Evolutionary conservation across 2,113 vertebrate genomes (phyloP).

Genomic region (Aspiorhynchus laticeps): DNA sequence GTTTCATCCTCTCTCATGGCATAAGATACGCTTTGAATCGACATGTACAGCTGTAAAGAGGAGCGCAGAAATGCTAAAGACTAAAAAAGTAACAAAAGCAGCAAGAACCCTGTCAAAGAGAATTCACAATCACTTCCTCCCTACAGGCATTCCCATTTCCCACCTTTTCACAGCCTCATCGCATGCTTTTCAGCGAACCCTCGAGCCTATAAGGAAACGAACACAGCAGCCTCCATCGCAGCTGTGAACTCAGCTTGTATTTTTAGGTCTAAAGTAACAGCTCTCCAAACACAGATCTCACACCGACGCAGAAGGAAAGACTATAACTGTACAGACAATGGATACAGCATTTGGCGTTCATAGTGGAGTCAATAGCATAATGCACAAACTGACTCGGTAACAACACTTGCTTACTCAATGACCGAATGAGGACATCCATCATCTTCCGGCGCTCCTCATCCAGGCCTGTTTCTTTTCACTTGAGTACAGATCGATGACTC

Average conservation of each 20-base stretch:
- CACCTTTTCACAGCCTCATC: conserved; percentile 16
- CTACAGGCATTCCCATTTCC: conserved; percentile 28
- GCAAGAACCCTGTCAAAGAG: conserved; percentile 12
- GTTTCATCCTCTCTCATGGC: no score
- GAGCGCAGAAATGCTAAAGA: neutral
- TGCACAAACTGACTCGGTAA: neutral
- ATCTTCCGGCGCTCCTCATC: neutral
- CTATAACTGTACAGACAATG: conserved; percentile 34
- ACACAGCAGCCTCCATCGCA: conserved; percentile 36
- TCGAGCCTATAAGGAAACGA: conserved; percentile 40
- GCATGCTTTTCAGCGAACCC: conserved; percentile 32
- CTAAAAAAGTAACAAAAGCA: conserved; percentile 6
- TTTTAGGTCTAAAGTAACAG: conserved; percentile 59
- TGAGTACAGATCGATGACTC: neutral
- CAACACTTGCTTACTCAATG: neutral
- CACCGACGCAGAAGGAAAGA: conserved; percentile 48
- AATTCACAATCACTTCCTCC: conserved; percentile 13
- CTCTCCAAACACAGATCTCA: conserved; percentile 45
- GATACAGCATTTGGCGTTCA: neutral
- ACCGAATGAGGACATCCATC: neutral
- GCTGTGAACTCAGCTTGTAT: conserved; percentile 56
- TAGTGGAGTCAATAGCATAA: neutral
- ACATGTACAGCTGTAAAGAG: neutral
- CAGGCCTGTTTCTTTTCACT: conserved; percentile 7
- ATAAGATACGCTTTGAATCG: neutral